Conservation (phyloP, 2,113 vertebrate species). For the Microcebus griseorufus region DNA sequence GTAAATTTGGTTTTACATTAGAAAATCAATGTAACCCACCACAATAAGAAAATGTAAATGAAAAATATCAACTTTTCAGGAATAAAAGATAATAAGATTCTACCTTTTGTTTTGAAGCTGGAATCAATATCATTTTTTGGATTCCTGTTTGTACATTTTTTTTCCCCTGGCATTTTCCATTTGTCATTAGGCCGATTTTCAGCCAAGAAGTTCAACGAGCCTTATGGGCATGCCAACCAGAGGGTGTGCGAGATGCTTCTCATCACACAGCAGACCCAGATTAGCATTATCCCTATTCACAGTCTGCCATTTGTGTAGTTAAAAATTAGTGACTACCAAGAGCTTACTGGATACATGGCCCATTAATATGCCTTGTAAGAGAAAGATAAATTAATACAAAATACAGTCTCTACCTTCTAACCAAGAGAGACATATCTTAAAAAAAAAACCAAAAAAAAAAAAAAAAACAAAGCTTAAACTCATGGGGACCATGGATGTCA, state of each 20-base stretch:
- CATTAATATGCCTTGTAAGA: not conserved
- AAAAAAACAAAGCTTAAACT: not conserved
- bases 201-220: not conserved
- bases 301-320: not conserved
- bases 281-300: not conserved
- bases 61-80: not conserved
- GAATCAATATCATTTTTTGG: not conserved
- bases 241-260: not conserved
- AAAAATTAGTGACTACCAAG: not conserved
- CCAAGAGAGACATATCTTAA: not conserved
- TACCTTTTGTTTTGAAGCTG: conserved; percentile 10
- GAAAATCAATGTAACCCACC: not conserved
- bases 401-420: conserved; percentile 6
- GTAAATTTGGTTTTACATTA: not conserved
- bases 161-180: not conserved
- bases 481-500: not conserved
- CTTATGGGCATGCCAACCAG: not conserved
- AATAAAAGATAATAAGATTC: not conserved
- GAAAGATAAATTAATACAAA: conserved; percentile 12
- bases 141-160: not conserved
- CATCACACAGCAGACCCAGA: not conserved
- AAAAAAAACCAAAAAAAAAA: not conserved
- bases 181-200: conserved; percentile 37
- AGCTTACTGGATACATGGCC: not conserved
- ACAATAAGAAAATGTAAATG: not conserved